Percentiles rank a stretch among this genome's conserved stretches.
phyloP scores from a whole-genome alignment of 2,113 vertebrate genomes.

The Calidris pygmaea region DNA sequence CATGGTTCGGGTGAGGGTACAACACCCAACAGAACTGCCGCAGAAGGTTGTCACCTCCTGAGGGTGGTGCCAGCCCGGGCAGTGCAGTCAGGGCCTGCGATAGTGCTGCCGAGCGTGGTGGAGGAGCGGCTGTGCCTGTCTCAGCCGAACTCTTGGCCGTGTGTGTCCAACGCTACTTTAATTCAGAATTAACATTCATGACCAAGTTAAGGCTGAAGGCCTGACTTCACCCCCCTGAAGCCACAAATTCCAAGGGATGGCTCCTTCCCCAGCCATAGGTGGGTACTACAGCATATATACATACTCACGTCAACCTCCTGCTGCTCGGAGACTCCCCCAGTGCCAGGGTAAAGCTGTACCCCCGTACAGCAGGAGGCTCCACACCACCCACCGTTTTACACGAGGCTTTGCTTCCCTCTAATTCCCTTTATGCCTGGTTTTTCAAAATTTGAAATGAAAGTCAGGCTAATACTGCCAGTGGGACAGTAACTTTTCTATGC shows the following conservation, averaged over 20 bases:
- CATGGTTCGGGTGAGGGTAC: too few species aligned
- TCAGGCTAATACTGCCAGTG: neutral
- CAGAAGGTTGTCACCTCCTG: neutral
- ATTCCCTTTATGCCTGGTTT: neutral
- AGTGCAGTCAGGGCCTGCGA: accelerated
- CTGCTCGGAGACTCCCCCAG: neutral
- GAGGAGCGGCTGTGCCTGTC: too few species aligned
- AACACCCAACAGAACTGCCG: neutral
- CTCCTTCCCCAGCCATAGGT: accelerated
- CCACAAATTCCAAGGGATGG: accelerated
- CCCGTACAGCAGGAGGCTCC: accelerated
- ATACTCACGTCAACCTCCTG: accelerated
- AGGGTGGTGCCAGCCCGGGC: neutral
- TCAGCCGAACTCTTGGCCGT: accelerated
- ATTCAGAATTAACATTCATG: neutral
- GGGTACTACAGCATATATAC: neutral
- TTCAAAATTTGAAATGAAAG: neutral
- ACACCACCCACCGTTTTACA: accelerated
- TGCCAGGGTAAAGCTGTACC: accelerated
- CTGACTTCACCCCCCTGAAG: neutral
- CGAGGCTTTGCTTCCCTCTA: neutral
- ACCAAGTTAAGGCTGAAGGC: neutral
- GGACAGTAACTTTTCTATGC: neutral
- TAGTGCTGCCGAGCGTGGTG: too few species aligned
- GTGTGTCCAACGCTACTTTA: neutral